Evolutionary conservation across 1,140 invertebrate genomes (phyloP), one percentile per base, ranked within the genome.

Genomic region (Lineus longissimus): DNA sequence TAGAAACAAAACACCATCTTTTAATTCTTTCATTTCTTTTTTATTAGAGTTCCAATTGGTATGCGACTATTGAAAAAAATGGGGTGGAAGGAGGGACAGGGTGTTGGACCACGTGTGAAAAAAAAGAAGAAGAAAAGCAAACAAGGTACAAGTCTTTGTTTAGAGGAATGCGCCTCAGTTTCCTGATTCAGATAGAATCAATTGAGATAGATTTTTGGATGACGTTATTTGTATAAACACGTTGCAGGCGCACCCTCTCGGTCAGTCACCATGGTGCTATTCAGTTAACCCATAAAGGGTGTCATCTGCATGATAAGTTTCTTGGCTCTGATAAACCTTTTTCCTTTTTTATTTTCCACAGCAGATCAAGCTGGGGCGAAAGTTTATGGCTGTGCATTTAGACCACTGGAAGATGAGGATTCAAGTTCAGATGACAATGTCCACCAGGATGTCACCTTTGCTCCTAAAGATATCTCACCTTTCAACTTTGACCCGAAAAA

Each of bases 41-140:
- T 31, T 61, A 63, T n/a, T 67, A 91, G 88, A 56, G 88, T 94
- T 72, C 94, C 95, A 1, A 87, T 96, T 55, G 95, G 95, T 13
- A 87, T 95, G 51, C 85, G 86, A 62, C 85, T 99, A 71, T 81
- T 94, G 94, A 88, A 93, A 90, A 79, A 78, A 60, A 31, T 86
- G 77, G 84, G 82, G 17, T 95, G 95, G 91, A 89, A 88, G 75
- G 89, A 90, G 31, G 94, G 94, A 0, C 91, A 95, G 81, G 94
- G 94, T 2, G 84, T 95, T n/a, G 94, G 94, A 0, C 89, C 90
- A 11, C 70, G 76, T 57, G 58, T 77, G 1, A 69, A 82, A 86
- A 58, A 70, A 89, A 55, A 88, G 85, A 7, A 85, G 29, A 86
- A 89, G 67, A 90, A 89, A 76, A 80, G 83, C 61, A 68, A 63